Evolutionary conservation across 1,140 invertebrate genomes (phyloP).

Genomic region (Philopotamus ludificatus): DNA sequence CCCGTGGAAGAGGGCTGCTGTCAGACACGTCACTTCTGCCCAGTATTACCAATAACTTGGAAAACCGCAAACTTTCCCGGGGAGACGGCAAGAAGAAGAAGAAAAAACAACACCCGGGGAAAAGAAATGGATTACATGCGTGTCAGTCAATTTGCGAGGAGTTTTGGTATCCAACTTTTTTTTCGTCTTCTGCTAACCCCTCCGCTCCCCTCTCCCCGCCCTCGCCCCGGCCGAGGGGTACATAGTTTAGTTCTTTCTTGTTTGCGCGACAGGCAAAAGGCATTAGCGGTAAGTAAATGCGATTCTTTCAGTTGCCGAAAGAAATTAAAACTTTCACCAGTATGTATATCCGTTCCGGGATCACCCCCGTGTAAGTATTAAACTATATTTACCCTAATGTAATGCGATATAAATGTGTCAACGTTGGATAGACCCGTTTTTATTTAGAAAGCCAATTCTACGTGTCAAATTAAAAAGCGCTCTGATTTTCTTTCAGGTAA

Average conservation of each 20-base stretch:
- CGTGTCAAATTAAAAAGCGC: background rate
- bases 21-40: conserved; percentile 33
- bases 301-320: conserved; percentile 20
- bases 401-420: too few species aligned
- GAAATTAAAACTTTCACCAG: conserved; percentile 14
- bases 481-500: too few species aligned
- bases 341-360: background rate
- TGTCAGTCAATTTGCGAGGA: conserved; percentile 41
- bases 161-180: conserved; percentile 38
- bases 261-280: conserved; percentile 26
- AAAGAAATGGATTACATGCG: conserved; percentile 40
- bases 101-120: background rate
- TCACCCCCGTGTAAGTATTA: background rate
- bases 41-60: conserved; percentile 40
- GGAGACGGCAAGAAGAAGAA: background rate
- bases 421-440: too few species aligned
- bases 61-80: conserved; percentile 26
- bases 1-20: conserved; percentile 18
- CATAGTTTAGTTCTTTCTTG: conserved; percentile 7
- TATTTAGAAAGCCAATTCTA: too few species aligned
- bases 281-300: conserved; percentile 34
- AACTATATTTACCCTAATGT: background rate
- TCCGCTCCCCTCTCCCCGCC: background rate
- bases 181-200: conserved; percentile 11
- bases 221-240: too few species aligned